Conservation (phyloP, 2,113 vertebrate species). For the Gallinago undulata region DNA sequence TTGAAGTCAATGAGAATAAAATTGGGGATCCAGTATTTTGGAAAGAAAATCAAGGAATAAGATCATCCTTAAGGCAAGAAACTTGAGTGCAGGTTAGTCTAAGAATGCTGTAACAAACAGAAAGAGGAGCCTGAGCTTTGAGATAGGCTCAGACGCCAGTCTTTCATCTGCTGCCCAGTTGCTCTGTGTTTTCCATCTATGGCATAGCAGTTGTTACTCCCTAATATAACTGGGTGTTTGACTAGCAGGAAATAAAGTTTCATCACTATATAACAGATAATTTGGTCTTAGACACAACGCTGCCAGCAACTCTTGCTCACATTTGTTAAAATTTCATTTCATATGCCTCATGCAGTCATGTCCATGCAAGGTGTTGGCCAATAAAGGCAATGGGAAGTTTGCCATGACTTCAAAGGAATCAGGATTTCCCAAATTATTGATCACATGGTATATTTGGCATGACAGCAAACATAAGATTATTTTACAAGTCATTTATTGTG, state of each 20-base stretch:
- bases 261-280: neutral
- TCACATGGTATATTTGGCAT: neutral
- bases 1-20: neutral
- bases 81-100: neutral
- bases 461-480: neutral
- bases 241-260: neutral
- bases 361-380: neutral
- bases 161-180: neutral
- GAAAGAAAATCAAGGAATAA: neutral
- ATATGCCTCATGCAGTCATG: neutral
- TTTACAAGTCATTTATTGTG: neutral
- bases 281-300: neutral
- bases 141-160: neutral
- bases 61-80: neutral
- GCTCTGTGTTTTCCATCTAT: slow-evolving; percentile 12
- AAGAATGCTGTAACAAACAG: neutral
- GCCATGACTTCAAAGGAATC: neutral
- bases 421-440: neutral
- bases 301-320: neutral
- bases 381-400: neutral
- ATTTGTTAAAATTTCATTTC: neutral
- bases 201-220: neutral
- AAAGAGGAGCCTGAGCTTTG: neutral
- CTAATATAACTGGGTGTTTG: neutral
- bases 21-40: neutral